Conservation (phyloP, 2,797 vertebrate species). For the Lophius americanus region DNA sequence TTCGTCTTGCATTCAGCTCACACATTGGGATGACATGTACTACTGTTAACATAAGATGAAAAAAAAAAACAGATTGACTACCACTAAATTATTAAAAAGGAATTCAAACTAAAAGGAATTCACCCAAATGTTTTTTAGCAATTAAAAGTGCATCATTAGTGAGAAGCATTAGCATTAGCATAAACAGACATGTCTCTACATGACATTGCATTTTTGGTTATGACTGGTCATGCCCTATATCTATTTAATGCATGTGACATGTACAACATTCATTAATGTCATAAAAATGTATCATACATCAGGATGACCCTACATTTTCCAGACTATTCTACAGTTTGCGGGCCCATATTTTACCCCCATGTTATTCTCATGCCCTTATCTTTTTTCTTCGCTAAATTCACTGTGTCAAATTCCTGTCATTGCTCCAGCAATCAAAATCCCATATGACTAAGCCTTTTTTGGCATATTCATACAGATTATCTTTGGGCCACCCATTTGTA, state of each 20-base stretch:
- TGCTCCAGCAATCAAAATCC: slow-evolving; percentile 19
- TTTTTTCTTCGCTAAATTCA: slow-evolving; percentile 45
- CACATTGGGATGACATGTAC: no score
- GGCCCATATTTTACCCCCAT: neutral
- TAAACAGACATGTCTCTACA: no score
- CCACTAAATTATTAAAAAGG: no score
- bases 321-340: neutral
- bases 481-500: no score
- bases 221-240: no score
- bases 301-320: neutral
- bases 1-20: neutral
- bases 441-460: slow-evolving; percentile 21
- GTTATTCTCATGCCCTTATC: slow-evolving; percentile 41
- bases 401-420: slow-evolving; percentile 37
- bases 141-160: no score
- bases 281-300: neutral
- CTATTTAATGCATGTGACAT: neutral
- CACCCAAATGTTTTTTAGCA: no score
- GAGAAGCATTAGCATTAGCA: no score
- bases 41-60: no score
- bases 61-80: no score
- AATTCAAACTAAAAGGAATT: no score
- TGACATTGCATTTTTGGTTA: no score
- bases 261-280: neutral
- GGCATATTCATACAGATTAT: slow-evolving; percentile 13